These are phyloP conservation scores for Cherax destructor DNA, from an alignment of 1,140 invertebrate species.

Conservation along the genomic window DNA sequence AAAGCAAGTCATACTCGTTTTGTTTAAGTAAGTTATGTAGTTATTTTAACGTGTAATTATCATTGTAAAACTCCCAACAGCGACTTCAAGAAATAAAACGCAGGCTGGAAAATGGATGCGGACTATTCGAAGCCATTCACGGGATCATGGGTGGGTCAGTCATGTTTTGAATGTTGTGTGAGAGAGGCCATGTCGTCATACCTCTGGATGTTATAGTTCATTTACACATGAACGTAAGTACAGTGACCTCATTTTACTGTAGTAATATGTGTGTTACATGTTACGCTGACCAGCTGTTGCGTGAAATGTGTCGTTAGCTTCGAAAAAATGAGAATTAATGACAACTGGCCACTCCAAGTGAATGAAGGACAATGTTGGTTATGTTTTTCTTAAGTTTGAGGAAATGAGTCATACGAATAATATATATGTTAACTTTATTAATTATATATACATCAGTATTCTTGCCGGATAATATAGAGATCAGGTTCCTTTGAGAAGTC, in stretches of 20 bases:
- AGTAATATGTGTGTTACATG: background rate
- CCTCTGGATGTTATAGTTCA: background rate
- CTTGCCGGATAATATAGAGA: no score
- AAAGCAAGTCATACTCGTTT: background rate
- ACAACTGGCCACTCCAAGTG: no score
- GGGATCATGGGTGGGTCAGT: background rate
- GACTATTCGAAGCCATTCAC: background rate
- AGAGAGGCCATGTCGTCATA: background rate
- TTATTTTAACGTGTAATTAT: no score
- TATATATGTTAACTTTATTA: no score
- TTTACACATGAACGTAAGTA: slow-evolving; percentile 3
- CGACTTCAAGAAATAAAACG: no score
- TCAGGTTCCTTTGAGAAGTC: no score
- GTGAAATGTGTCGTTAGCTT: no score
- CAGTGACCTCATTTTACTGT: background rate
- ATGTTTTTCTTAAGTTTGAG: background rate
- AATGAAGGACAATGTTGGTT: background rate
- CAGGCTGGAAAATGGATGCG: background rate
- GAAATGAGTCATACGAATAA: background rate
- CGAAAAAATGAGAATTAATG: no score
- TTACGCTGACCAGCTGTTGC: no score
- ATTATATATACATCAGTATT: no score
- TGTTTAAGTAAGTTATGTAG: no score
- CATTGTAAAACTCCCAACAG: no score
- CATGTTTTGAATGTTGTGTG: background rate